A percentile compares a stretch with the other conserved stretches of the same genome.
These are phyloP conservation scores for Oreonectes daqikongensis DNA, from an alignment of 2,797 vertebrate genomes.

Conservation along the genomic window DNA sequence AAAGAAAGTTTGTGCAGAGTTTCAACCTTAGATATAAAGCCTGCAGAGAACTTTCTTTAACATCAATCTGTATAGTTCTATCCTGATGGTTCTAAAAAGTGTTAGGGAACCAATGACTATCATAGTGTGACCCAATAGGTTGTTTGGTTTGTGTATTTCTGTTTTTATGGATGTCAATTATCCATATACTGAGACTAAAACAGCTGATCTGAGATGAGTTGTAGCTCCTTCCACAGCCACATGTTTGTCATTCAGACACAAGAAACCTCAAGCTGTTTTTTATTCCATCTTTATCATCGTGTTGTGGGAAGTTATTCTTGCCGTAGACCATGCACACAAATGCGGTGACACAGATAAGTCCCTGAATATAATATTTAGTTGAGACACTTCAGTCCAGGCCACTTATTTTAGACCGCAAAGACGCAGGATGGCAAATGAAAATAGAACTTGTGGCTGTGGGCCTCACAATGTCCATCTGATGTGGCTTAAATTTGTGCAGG, in stretches of 20 bases:
- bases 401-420: slow-evolving; percentile 51
- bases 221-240: slow-evolving; percentile 20
- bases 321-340: slow-evolving; percentile 14
- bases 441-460: slow-evolving; percentile 24
- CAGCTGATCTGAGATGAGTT: slow-evolving; percentile 28
- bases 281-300: slow-evolving; percentile 16
- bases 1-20: background rate
- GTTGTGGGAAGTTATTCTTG: slow-evolving; percentile 49
- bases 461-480: background rate
- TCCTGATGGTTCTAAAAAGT: background rate
- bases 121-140: too few species aligned
- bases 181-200: background rate
- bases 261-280: slow-evolving; percentile 35
- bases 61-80: background rate
- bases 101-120: too few species aligned
- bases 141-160: slow-evolving; percentile 25
- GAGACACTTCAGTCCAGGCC: slow-evolving; percentile 13
- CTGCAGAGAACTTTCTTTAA: background rate
- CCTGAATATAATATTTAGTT: slow-evolving; percentile 45
- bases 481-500: background rate
- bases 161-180: background rate
- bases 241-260: slow-evolving; percentile 47
- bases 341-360: slow-evolving; percentile 42
- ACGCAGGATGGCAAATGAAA: slow-evolving; percentile 40
- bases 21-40: background rate